These are phyloP conservation scores for Microplitis demolitor DNA, from an alignment of 1,140 invertebrate species.

Conservation along the genomic window DNA sequence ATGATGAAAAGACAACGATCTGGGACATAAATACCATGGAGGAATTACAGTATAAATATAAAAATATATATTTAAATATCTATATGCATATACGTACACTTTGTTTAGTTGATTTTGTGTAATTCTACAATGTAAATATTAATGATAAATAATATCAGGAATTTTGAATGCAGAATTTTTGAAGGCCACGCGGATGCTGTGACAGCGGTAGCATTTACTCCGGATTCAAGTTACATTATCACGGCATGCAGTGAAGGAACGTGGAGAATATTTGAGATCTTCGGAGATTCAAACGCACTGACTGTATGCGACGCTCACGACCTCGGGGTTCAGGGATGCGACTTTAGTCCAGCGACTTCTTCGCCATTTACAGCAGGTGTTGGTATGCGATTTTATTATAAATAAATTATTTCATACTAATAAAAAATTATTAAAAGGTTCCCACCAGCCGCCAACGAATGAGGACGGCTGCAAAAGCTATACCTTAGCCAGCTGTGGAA, in stretches of 20 bases:
- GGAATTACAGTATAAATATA: conserved; percentile 59
- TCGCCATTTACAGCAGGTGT: conserved; percentile 46
- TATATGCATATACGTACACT: too few relatives aligned
- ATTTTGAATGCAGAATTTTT: conserved; percentile 50
- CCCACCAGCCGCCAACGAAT: conserved; percentile 30
- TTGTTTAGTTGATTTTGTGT: too few relatives aligned
- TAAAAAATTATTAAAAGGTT: conserved; percentile 31
- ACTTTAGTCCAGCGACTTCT: conserved; percentile 64
- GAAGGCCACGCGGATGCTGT: conserved; percentile 66
- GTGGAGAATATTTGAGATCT: conserved; percentile 55
- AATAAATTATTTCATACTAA: neutral
- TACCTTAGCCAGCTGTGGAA: conserved; percentile 72
- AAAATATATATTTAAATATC: conserved; percentile 39
- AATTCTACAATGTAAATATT: neutral
- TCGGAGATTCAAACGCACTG: conserved; percentile 27
- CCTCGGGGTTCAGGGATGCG: conserved; percentile 71
- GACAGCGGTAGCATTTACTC: conserved; percentile 68
- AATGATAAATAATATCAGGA: neutral
- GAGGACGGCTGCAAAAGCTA: conserved; percentile 53
- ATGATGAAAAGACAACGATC: conserved; percentile 73
- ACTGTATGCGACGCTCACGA: conserved; percentile 68
- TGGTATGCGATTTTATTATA: neutral
- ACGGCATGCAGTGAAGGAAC: conserved; percentile 71
- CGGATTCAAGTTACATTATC: conserved; percentile 68
- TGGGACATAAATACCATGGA: conserved; percentile 69